phyloP scores from a whole-genome alignment of 1,140 invertebrate species.

The Protaetia brevitarsis region DNA sequence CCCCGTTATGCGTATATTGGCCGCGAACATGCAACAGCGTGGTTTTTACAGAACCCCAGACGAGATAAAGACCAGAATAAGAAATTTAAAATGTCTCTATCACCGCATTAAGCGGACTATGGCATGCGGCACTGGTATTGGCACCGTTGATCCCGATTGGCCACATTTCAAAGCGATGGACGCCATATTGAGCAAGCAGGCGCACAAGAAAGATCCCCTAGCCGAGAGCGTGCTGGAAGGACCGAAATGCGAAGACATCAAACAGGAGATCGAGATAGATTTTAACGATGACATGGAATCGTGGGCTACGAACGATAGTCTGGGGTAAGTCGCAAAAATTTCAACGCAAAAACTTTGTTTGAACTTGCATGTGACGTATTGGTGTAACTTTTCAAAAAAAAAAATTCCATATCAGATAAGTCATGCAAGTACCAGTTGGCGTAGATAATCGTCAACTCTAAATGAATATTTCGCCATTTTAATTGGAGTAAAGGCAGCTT shows the following conservation, averaged over 20 bases:
- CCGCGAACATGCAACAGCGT: slow-evolving; percentile 55
- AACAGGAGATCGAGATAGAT: slow-evolving; percentile 49
- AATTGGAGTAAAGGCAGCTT: background rate
- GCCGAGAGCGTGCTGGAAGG: slow-evolving; percentile 42
- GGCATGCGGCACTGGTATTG: slow-evolving; percentile 48
- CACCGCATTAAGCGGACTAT: slow-evolving; percentile 56
- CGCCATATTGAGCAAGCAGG: slow-evolving; percentile 51
- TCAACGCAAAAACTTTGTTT: no score
- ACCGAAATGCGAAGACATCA: slow-evolving; percentile 43
- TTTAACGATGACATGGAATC: slow-evolving; percentile 49
- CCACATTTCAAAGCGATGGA: slow-evolving; percentile 57
- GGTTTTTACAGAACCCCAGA: slow-evolving; percentile 56
- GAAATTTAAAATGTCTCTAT: slow-evolving; percentile 57
- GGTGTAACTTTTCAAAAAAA: background rate
- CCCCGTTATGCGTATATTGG: slow-evolving; percentile 54
- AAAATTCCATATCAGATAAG: background rate
- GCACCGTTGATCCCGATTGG: slow-evolving; percentile 53
- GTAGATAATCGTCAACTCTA: background rate
- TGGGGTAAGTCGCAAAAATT: slow-evolving; percentile 37
- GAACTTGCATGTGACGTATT: no score
- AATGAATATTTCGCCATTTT: slow-evolving; percentile 4
- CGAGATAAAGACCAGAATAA: slow-evolving; percentile 56
- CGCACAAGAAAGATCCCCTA: slow-evolving; percentile 35
- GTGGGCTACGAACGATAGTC: slow-evolving; percentile 42
- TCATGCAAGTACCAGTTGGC: background rate